Percentiles rank a stretch among this genome's conserved stretches.
Conservation (phyloP, 2,888 invertebrate species). For the Dendrolimus pini region DNA sequence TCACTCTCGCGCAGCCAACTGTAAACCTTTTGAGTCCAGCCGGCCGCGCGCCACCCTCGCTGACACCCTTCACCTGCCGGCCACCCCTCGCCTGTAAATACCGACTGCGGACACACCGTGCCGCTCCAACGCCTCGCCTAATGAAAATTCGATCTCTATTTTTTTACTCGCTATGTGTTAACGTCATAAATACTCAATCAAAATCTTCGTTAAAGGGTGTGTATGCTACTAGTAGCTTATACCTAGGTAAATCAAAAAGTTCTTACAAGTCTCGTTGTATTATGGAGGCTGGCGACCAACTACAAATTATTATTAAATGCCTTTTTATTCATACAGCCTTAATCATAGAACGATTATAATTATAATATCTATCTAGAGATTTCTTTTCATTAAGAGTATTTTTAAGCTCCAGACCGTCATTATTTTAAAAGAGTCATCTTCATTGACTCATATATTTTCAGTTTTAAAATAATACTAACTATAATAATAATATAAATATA, state of each 20-base stretch:
- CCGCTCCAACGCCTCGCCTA: conserved; percentile 71
- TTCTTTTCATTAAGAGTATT: too few species aligned
- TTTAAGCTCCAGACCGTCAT: too few species aligned
- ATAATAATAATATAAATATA: too few species aligned
- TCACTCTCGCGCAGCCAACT: conserved; percentile 73
- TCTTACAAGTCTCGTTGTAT: not conserved
- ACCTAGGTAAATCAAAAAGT: too few species aligned
- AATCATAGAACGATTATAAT: too few species aligned
- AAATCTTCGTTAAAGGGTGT: conserved; percentile 15
- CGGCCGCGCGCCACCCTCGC: conserved; percentile 47
- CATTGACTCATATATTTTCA: too few species aligned
- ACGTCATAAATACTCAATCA: conserved; percentile 41
- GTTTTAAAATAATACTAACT: too few species aligned
- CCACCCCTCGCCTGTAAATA: conserved; percentile 43
- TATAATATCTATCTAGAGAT: too few species aligned
- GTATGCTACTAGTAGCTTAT: not conserved
- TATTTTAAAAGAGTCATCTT: too few species aligned
- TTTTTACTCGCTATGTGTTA: conserved; percentile 45
- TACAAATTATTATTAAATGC: too few species aligned
- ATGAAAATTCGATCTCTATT: conserved; percentile 70
- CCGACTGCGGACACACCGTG: conserved; percentile 56
- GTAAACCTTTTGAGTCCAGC: conserved; percentile 72
- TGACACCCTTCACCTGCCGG: conserved; percentile 8
- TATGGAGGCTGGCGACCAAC: too few species aligned
- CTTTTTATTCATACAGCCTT: too few species aligned